A percentile compares a stretch with the other conserved stretches of the same genome.
phyloP scores from a whole-genome alignment of 2,888 invertebrate genomes.

The Drosophila meridionalis region DNA sequence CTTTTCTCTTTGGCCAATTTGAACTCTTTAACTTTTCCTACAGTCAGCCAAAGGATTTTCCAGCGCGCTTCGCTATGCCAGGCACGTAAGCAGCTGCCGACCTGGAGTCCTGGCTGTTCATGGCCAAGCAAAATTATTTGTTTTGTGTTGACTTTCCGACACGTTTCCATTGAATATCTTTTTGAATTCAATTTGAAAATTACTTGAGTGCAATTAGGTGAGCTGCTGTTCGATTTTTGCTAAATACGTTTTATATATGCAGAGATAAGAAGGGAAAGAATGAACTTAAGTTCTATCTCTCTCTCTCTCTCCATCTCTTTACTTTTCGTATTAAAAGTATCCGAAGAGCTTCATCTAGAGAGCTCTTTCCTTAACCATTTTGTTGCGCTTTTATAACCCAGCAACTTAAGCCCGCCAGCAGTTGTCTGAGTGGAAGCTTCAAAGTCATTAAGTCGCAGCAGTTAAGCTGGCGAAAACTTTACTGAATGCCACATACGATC shows the following conservation, averaged over 20 bases:
- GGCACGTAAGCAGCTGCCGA: constrained; percentile 22
- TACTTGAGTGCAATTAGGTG: not conserved
- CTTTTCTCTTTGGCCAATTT: not conserved
- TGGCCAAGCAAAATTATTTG: constrained; percentile 11
- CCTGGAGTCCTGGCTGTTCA: constrained; percentile 4
- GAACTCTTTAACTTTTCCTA: not conserved
- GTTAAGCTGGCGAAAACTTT: constrained; percentile 25
- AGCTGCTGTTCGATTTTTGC: constrained; percentile 8
- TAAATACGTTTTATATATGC: not conserved
- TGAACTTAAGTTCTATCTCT: not conserved
- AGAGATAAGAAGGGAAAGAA: not conserved
- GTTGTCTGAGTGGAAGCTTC: constrained; percentile 24
- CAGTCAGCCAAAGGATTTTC: constrained; percentile 7
- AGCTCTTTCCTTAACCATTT: not conserved
- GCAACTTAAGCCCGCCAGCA: not conserved
- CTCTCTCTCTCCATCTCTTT: not conserved
- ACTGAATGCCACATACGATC: constrained; percentile 15
- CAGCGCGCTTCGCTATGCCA: constrained; percentile 3
- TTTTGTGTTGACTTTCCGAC: not conserved
- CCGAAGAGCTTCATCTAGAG: not conserved
- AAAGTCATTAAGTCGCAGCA: constrained; percentile 57
- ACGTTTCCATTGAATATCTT: constrained; percentile 7
- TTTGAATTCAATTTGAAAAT: constrained; percentile 1
- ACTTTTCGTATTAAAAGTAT: not conserved
- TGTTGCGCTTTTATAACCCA: constrained; percentile 9